Conservation (phyloP, 2,797 vertebrate genomes). For the Hypotaenidia philippensis region DNA sequence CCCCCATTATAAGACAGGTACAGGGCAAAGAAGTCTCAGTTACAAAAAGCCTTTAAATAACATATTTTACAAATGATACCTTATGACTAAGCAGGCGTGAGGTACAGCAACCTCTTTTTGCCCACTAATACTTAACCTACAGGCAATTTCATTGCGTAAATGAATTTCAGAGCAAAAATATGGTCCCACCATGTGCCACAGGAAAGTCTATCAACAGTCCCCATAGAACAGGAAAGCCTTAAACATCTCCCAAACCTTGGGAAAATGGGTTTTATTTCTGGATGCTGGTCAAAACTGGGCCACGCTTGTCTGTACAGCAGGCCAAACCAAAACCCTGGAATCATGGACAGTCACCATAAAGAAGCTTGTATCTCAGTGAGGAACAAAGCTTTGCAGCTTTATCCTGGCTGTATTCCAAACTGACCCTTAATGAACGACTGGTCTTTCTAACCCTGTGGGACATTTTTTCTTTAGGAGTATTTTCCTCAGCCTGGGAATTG, state of each 20-base stretch:
- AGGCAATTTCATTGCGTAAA: background rate
- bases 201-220: background rate
- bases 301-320: background rate
- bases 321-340: background rate
- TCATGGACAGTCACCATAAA: background rate
- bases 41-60: background rate
- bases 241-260: background rate
- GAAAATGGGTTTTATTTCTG: background rate
- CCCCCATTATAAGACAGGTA: background rate
- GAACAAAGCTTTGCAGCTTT: background rate
- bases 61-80: background rate
- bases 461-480: background rate
- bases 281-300: background rate
- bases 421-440: background rate
- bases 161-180: background rate
- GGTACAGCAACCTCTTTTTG: background rate
- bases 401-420: background rate
- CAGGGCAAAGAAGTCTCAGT: background rate
- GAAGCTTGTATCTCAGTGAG: background rate
- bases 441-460: background rate
- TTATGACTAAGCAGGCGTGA: background rate
- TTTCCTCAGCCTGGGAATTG: background rate
- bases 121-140: background rate
- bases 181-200: background rate
- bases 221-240: background rate